phyloP scores from a whole-genome alignment of 1,140 invertebrate species.

The Zaprionus gabonicus region DNA sequence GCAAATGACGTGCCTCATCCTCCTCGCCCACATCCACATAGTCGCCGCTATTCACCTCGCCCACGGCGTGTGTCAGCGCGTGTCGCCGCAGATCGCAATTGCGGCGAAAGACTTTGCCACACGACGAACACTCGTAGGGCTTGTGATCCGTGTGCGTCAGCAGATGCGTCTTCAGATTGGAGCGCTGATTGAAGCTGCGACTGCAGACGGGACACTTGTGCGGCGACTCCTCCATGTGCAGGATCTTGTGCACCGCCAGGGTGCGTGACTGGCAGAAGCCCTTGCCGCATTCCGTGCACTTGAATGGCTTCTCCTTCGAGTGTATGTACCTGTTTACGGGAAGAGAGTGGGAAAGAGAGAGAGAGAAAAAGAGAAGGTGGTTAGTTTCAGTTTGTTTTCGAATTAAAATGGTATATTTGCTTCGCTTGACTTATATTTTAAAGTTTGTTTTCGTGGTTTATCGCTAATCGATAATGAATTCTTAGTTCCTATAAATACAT shows the following conservation, averaged over 20 bases:
- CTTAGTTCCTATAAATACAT: not conserved
- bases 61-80: slow-evolving; percentile 93
- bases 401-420: too few relatives aligned
- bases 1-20: slow-evolving; percentile 84
- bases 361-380: not conserved
- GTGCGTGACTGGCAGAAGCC: slow-evolving; percentile 98
- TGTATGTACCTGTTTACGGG: slow-evolving; percentile 93
- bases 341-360: slow-evolving; percentile 53
- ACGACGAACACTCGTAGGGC: slow-evolving; percentile 96
- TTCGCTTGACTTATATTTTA: not conserved
- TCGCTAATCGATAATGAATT: not conserved
- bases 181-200: slow-evolving; percentile 95
- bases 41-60: slow-evolving; percentile 90
- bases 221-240: slow-evolving; percentile 96
- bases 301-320: slow-evolving; percentile 98
- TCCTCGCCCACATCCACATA: slow-evolving; percentile 88
- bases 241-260: slow-evolving; percentile 96
- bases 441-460: not conserved
- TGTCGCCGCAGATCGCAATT: slow-evolving; percentile 94
- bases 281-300: slow-evolving; percentile 97
- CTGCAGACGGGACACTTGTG: slow-evolving; percentile 96
- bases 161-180: slow-evolving; percentile 96
- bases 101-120: slow-evolving; percentile 93
- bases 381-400: slow-evolving; percentile 26
- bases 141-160: slow-evolving; percentile 97